Evolutionary conservation across 2,888 invertebrate species (phyloP).

Genomic region (Eumacrocentrus americanus): DNA sequence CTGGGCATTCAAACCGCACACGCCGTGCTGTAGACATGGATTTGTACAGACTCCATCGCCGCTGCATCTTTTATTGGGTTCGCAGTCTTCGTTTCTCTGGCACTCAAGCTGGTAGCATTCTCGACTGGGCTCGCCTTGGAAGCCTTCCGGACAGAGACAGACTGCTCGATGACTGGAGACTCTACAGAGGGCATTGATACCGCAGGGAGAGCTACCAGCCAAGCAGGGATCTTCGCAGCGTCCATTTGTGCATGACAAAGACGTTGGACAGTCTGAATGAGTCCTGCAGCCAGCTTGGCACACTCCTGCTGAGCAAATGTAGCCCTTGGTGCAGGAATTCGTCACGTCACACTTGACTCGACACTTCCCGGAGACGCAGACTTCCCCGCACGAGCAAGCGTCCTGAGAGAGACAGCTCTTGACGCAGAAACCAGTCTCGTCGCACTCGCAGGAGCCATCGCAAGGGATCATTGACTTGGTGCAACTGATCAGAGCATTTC

Average conservation of each 20-base stretch:
- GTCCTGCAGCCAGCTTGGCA: conserved; percentile 82
- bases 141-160: conserved; percentile 87
- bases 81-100: conserved; percentile 76
- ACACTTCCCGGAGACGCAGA: conserved; percentile 76
- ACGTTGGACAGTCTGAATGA: conserved; percentile 79
- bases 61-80: conserved; percentile 77
- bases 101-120: conserved; percentile 82
- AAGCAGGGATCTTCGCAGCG: conserved; percentile 77
- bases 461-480: conserved; percentile 75
- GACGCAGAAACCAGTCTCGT: conserved; percentile 80
- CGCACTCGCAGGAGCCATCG: conserved; percentile 79
- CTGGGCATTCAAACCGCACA: conserved; percentile 85
- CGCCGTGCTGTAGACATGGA: conserved; percentile 77
- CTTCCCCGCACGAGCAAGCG: conserved; percentile 84
- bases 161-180: conserved; percentile 82
- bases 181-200: conserved; percentile 79
- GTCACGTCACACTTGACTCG: conserved; percentile 73
- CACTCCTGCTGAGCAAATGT: conserved; percentile 74
- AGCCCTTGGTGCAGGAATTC: conserved; percentile 74
- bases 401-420: conserved; percentile 70
- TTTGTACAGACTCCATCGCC: conserved; percentile 77
- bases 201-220: conserved; percentile 72
- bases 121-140: conserved; percentile 78
- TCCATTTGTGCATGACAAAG: conserved; percentile 74
- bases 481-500: conserved; percentile 82